Percentiles rank a stretch among this genome's conserved stretches.
These are phyloP conservation scores for Cremastobaeus sp. DNA, from an alignment of 2,888 invertebrate species.

Conservation along the genomic window DNA sequence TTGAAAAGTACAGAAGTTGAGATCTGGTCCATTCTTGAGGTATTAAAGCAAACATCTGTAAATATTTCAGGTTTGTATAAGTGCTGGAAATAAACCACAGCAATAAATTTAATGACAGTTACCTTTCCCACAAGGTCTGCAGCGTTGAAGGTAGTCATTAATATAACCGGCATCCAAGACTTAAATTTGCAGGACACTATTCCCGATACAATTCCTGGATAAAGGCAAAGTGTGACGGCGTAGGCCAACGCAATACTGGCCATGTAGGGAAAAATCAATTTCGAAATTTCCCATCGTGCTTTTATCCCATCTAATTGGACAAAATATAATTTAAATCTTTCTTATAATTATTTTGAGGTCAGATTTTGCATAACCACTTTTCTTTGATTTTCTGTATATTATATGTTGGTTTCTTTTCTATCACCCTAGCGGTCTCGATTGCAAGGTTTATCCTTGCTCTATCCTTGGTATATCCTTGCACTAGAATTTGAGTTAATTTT, in stretches of 20 bases:
- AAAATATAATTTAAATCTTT: constrained; percentile 6
- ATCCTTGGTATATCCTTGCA: too few species aligned
- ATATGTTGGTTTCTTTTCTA: too few species aligned
- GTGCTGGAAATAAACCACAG: too few species aligned
- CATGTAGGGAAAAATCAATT: constrained; percentile 94
- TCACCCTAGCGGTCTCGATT: too few species aligned
- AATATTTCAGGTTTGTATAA: too few species aligned
- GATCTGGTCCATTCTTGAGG: constrained; percentile 91
- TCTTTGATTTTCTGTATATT: too few species aligned
- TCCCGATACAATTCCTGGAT: constrained; percentile 94
- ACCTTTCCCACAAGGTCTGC: constrained; percentile 93
- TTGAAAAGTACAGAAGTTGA: constrained; percentile 87
- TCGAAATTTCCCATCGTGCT: constrained; percentile 89
- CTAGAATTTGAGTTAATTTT: too few species aligned
- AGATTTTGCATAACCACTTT: too few species aligned
- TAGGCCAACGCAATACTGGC: constrained; percentile 92
- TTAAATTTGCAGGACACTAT: constrained; percentile 89
- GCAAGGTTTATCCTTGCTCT: too few species aligned
- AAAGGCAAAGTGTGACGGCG: constrained; percentile 92
- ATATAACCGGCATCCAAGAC: constrained; percentile 94
- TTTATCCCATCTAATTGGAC: constrained; percentile 82
- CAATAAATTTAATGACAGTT: too few species aligned
- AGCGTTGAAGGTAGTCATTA: constrained; percentile 93
- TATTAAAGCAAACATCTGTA: constrained; percentile 86
- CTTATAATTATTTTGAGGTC: too few species aligned